These are phyloP conservation scores for Platichthys stellatus DNA, from an alignment of 2,113 vertebrate species.

Conservation along the genomic window DNA sequence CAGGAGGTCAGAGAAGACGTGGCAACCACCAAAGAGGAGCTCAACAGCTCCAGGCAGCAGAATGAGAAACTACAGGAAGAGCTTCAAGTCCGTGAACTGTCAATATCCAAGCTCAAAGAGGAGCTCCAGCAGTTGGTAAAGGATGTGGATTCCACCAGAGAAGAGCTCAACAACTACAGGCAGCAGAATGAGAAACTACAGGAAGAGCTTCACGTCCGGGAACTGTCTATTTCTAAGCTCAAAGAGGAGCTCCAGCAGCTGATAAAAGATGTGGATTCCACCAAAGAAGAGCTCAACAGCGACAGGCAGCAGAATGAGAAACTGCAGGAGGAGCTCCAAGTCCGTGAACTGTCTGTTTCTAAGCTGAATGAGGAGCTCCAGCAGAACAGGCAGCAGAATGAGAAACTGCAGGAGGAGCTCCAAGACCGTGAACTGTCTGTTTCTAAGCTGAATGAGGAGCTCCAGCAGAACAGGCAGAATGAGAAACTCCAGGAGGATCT, in stretches of 20 bases:
- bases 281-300: no score
- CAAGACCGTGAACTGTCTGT: slow-evolving; percentile 42
- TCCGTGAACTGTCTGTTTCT: no score
- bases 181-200: slow-evolving; percentile 70
- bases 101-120: slow-evolving; percentile 50
- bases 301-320: no score
- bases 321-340: no score
- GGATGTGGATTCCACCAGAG: slow-evolving; percentile 82
- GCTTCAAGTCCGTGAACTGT: slow-evolving; percentile 59
- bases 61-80: slow-evolving; percentile 84
- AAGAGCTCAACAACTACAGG: slow-evolving; percentile 84
- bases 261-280: no score
- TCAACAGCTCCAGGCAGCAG: slow-evolving; percentile 64
- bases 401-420: slow-evolving; percentile 85
- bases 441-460: slow-evolving; percentile 64
- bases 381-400: slow-evolving; percentile 31
- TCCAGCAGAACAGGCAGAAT: slow-evolving; percentile 64
- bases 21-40: slow-evolving; percentile 80
- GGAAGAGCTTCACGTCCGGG: slow-evolving; percentile 81
- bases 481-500: no score
- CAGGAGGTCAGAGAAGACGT: slow-evolving; percentile 77
- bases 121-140: slow-evolving; percentile 75
- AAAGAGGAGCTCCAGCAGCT: slow-evolving; percentile 38
- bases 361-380: no score
- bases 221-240: slow-evolving; percentile 81